Evolutionary conservation across 2,113 vertebrate genomes (phyloP), one percentile per base, ranked within the genome.

Genomic region (Pavo muticus): DNA sequence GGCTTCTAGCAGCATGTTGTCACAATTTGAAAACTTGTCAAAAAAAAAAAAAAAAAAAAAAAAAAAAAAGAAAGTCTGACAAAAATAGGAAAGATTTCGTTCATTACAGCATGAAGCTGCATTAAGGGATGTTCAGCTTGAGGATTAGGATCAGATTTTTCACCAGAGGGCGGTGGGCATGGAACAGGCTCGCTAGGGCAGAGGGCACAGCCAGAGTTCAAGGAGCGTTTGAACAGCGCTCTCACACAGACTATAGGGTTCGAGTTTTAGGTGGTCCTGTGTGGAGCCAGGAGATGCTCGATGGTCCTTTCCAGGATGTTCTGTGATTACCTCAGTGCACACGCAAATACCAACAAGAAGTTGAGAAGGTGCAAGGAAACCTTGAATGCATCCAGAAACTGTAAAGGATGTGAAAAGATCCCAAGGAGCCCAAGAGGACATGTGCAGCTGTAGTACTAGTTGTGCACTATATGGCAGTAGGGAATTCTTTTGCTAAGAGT

Each of bases 1-100:
- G 77, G 47, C 56, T 96, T 84, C 91, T 80, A 93, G 48, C 44
- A 83, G 27, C 65, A 71, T 47, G 84, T 50, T 70, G 68, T 39
- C 47, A 52, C 35, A 29, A 27, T 52, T 39, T 56, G 47, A 52
- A 63, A 94, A 91, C 54, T 39, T 73, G 30, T 63, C n/a, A 45
- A 71, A 91, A 89, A 39, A 84, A 76, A 21, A 59, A 59, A 40
- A 56, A 56, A 71, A 50, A 24, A 21, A 59, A 59, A 40, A 56
- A 56, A 71, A 50, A 24, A 50, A 4, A 23, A 48, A 40, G 13
- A 18, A 50, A 35, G 32, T 19, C 35, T 79, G n/a, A 65, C 9
- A 87, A 91, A 88, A 93, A 59, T 20, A 21, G 23, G 35, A 69
- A 78, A 73, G 2, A 56, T 57, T 61, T 63, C 70, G 70, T 65